Conservation (phyloP, 37 sponge, comb jelly and placozoan genomes). For the Spongia lamella region DNA sequence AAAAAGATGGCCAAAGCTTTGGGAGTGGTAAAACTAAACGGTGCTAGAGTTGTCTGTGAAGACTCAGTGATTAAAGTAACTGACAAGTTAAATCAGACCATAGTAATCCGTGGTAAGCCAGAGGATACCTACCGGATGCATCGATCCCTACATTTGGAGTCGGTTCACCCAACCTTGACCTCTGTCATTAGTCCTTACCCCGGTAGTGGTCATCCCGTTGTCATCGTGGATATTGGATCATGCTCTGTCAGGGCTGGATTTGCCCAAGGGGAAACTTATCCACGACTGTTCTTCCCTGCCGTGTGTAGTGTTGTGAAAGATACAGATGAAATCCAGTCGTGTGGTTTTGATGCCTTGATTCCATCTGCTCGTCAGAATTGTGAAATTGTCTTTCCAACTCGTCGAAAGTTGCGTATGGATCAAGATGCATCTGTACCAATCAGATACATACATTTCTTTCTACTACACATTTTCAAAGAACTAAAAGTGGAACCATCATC, state of each 20-base stretch:
- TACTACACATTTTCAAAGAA: background rate
- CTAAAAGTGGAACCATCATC: constrained; percentile 33
- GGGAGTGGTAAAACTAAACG: constrained; percentile 29
- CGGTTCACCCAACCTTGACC: constrained; percentile 59
- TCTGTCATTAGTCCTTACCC: background rate
- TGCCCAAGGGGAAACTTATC: constrained; percentile 56
- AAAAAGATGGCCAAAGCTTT: constrained; percentile 33
- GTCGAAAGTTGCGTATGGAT: constrained; percentile 46
- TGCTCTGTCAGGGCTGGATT: constrained; percentile 77
- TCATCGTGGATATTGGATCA: constrained; percentile 80
- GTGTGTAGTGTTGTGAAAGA: constrained; percentile 52
- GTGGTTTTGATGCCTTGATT: constrained; percentile 53
- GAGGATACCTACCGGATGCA: constrained; percentile 45
- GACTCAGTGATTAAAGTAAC: constrained; percentile 33
- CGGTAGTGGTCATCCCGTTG: constrained; percentile 13
- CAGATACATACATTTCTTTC: background rate
- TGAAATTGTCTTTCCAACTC: constrained; percentile 53
- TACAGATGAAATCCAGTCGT: constrained; percentile 21
- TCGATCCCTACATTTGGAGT: constrained; percentile 56
- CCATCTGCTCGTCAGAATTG: constrained; percentile 37
- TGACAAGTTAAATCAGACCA: constrained; percentile 18
- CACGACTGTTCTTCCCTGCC: constrained; percentile 77
- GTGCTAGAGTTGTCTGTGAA: constrained; percentile 21
- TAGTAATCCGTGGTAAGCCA: constrained; percentile 45
- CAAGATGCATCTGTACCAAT: constrained; percentile 13